Conservation (phyloP, 2,888 invertebrate genomes). For the Sialis fuliginosa region DNA sequence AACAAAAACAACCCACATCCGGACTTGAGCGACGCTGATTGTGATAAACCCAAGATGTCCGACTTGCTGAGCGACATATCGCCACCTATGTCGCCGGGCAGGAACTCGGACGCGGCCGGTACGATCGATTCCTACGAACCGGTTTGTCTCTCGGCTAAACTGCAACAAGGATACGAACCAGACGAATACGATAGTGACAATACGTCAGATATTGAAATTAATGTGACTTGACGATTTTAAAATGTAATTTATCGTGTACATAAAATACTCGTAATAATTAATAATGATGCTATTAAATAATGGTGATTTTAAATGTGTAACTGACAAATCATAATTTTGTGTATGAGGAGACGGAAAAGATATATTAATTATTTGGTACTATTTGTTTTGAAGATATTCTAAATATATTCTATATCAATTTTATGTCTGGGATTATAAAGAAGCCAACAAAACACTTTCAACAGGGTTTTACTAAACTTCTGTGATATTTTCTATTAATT, state of each 20-base stretch:
- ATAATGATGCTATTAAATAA: too few species aligned
- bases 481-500: too few species aligned
- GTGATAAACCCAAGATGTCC: constrained; percentile 53
- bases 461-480: too few species aligned
- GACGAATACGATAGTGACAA: constrained; percentile 30
- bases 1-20: constrained; percentile 95
- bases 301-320: too few species aligned
- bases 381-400: too few species aligned
- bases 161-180: constrained; percentile 1
- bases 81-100: constrained; percentile 35
- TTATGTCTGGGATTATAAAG: too few species aligned
- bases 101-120: constrained; percentile 15
- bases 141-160: constrained; percentile 4
- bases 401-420: too few species aligned
- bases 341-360: too few species aligned
- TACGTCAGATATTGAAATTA: constrained; percentile 7
- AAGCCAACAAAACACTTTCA: too few species aligned
- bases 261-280: too few species aligned
- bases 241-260: not conserved
- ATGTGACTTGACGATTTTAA: constrained; percentile 6
- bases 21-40: constrained; percentile 78
- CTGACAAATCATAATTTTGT: too few species aligned
- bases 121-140: constrained; percentile 1
- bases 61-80: constrained; percentile 29
- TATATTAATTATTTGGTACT: too few species aligned